These are phyloP conservation scores for Parelbella ahira DNA, from an alignment of 2,888 invertebrate genomes.

Conservation along the genomic window DNA sequence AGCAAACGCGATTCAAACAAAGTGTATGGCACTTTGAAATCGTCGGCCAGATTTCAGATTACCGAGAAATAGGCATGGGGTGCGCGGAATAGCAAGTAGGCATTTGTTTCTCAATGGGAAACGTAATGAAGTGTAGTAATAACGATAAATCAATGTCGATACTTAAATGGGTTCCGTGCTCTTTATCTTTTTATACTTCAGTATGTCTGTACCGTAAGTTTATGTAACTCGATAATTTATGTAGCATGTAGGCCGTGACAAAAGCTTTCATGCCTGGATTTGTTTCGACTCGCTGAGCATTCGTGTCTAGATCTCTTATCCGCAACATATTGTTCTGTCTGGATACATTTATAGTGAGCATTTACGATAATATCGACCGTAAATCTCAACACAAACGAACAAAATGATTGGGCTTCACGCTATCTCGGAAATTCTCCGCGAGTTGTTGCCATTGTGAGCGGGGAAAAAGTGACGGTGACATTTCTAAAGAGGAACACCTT, in stretches of 20 bases:
- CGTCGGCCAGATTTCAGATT: conserved; percentile 20
- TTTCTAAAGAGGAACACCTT: conserved; percentile 34
- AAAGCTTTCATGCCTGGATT: conserved; percentile 13
- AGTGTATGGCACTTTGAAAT: conserved; percentile 23
- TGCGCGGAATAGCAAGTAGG: conserved; percentile 13
- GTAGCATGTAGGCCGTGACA: not conserved
- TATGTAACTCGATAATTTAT: conserved; percentile 8
- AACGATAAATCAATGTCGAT: conserved; percentile 17
- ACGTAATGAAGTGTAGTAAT: conserved; percentile 17
- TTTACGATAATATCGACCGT: conserved; percentile 20
- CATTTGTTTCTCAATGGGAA: conserved; percentile 20
- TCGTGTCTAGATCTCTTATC: conserved; percentile 15
- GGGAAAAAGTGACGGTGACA: conserved; percentile 33
- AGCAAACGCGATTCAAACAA: conserved; percentile 23
- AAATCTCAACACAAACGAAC: conserved; percentile 24
- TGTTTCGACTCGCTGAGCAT: conserved; percentile 12
- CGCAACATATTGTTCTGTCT: conserved; percentile 19
- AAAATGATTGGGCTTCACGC: conserved; percentile 21
- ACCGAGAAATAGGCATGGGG: conserved; percentile 16
- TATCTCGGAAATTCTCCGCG: conserved; percentile 22
- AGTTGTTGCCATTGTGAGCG: conserved; percentile 20
- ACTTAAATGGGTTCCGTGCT: not conserved
- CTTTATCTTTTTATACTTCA: not conserved
- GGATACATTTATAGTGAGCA: conserved; percentile 21
- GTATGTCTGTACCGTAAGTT: not conserved